Base-by-base conservation (phyloP, 2,888 invertebrate species). In the Cheilosia scutellata region DNA sequence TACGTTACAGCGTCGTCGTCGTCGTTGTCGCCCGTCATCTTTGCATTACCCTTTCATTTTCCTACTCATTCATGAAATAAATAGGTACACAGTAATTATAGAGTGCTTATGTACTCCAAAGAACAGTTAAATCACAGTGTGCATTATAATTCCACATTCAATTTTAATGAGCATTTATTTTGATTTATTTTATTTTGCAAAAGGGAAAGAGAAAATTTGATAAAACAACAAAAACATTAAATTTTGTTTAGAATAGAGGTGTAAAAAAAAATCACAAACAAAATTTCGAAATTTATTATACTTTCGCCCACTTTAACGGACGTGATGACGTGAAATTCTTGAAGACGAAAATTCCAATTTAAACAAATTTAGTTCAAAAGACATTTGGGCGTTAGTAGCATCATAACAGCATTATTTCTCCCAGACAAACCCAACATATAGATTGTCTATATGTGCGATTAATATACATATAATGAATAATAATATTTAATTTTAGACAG, bases 101-200 rank as follows among this genome's bases (percentile, higher is more conserved):
- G 16, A 60, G 76, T 25, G 13, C 66, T 16, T 5, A 33, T 40
- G 42, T 55, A 20, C 9, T 31, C 27, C 29, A n/a, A 25, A 60
- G 31, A 63, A 33, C 40, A 68, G 58, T 44, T 65, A 57, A 49
- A 57, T 72, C 37, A 60, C 42, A 72, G n/a, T 53, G 51, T 31
- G 29, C 6, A 60, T 11, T 40, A 57, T 33, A 70, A 42, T 58
- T 47, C 16, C 29, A 51, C 13, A 40, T 76, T 66, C 13, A 47
- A 20, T 65, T 55, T 75, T 75, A 65, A 75, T 65, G 75, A 75
- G 65, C 55, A 57, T 47, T 57, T 44, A 47, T 75, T 47, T 57
- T 20, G 11, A 13, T 13, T 37, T 47, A 55, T 37, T 62, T 57
- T 55, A 49, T 51, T 31, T 42, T 72, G 40, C 44, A 42, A 75